phyloP scores from a whole-genome alignment of 2,797 vertebrate genomes.

The Myoxocephalus aenaeus region DNA sequence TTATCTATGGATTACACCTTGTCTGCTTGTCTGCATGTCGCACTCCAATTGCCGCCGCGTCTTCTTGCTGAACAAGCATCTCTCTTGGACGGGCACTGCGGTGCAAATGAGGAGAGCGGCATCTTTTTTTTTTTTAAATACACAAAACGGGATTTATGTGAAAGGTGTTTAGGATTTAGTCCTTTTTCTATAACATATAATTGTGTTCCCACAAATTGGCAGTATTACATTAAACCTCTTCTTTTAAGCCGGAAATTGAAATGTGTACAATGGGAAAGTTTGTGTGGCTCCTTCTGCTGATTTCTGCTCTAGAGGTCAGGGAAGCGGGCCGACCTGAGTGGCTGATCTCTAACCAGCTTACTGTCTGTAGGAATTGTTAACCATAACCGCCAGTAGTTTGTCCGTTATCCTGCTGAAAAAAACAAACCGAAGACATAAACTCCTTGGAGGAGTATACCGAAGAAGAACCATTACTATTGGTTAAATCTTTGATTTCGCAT shows the following conservation, averaged over 20 bases:
- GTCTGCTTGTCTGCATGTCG: slow-evolving; percentile 75
- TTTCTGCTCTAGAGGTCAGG: background rate
- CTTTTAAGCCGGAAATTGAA: slow-evolving; percentile 48
- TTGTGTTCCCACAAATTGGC: slow-evolving; percentile 52
- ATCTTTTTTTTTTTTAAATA: slow-evolving; percentile 52
- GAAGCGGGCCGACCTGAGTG: background rate
- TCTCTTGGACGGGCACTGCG: slow-evolving; percentile 58
- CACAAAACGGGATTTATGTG: slow-evolving; percentile 51
- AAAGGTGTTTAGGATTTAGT: slow-evolving; percentile 54
- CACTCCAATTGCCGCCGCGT: slow-evolving; percentile 67
- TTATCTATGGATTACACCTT: slow-evolving; percentile 82
- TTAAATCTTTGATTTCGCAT: slow-evolving; percentile 9
- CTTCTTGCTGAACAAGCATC: slow-evolving; percentile 79
- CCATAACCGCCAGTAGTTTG: background rate
- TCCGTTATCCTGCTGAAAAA: background rate
- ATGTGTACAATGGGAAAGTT: slow-evolving; percentile 27
- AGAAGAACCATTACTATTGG: background rate
- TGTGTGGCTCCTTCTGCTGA: background rate
- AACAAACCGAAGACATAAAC: background rate
- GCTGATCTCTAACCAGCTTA: background rate
- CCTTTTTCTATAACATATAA: slow-evolving; percentile 47
- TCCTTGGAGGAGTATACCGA: background rate
- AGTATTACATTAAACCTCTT: slow-evolving; percentile 48
- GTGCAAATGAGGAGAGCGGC: slow-evolving; percentile 65
- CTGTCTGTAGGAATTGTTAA: background rate